Percentiles rank a stretch among this genome's conserved stretches.
Conservation (phyloP, 2,888 invertebrate species). For the Epinotia demarniana region DNA sequence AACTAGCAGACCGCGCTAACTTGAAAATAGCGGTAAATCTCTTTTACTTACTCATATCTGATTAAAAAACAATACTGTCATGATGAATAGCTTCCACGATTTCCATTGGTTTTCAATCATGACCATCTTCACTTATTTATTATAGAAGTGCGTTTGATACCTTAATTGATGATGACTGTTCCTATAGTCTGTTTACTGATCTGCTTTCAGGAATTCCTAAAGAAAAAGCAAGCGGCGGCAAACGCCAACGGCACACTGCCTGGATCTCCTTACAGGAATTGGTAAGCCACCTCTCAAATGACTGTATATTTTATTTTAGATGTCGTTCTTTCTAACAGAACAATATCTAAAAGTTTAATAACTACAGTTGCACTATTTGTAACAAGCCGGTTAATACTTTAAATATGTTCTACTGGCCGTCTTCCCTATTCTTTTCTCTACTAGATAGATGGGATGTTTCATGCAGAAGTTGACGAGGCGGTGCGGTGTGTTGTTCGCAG, state of each 20-base stretch:
- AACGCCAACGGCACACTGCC: slow-evolving; percentile 88
- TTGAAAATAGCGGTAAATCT: background rate
- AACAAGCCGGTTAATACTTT: no score
- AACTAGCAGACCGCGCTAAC: no score
- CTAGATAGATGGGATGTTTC: no score
- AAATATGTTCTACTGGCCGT: no score
- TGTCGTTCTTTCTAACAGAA: no score
- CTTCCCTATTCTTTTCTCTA: no score
- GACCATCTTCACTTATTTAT: background rate
- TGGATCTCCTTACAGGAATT: slow-evolving; percentile 90
- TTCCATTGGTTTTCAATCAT: background rate
- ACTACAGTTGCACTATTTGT: no score
- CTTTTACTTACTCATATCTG: background rate
- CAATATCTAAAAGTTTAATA: no score
- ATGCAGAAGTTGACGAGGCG: background rate
- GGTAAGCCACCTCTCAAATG: slow-evolving; percentile 81
- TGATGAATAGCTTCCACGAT: background rate
- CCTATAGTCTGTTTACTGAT: background rate
- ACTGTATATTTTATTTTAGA: no score
- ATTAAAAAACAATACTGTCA: background rate
- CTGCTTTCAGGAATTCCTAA: slow-evolving; percentile 87
- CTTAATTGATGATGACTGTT: background rate
- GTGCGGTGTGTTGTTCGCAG: slow-evolving; percentile 58
- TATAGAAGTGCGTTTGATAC: background rate
- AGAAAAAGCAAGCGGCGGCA: slow-evolving; percentile 92